phyloP scores from a whole-genome alignment of 2,797 vertebrate species.

The Clarias platycephalus region DNA sequence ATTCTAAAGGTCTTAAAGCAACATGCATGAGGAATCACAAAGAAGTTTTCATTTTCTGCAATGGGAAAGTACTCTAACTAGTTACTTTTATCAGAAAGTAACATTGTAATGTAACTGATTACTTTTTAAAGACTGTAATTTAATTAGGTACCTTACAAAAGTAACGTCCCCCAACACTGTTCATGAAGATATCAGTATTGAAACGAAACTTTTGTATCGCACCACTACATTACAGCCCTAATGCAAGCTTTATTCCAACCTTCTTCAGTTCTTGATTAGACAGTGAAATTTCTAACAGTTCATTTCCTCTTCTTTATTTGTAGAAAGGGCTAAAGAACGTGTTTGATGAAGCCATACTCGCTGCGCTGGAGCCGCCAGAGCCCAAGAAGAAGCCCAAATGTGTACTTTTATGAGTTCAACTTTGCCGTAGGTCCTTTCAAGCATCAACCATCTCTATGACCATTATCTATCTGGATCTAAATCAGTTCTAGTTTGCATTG shows the following conservation, averaged over 20 bases:
- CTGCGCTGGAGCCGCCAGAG: constrained; percentile 94
- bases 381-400: constrained; percentile 97
- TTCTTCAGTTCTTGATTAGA: not conserved
- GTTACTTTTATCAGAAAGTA: too few relatives aligned
- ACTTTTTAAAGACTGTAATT: too few relatives aligned
- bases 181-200: too few relatives aligned
- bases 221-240: too few relatives aligned
- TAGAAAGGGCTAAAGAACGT: constrained; percentile 99
- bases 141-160: too few relatives aligned
- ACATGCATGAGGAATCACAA: too few relatives aligned
- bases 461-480: constrained; percentile 4
- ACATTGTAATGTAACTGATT: too few relatives aligned
- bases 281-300: not conserved
- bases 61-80: too few relatives aligned
- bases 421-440: constrained; percentile 4
- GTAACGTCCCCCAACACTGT: too few relatives aligned
- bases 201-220: too few relatives aligned
- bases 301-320: constrained; percentile 82
- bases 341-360: constrained; percentile 98
- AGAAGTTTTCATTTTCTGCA: too few relatives aligned
- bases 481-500: constrained; percentile 8
- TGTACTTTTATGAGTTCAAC: constrained; percentile 86
- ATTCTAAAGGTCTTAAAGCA: too few relatives aligned
- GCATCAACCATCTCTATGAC: not conserved
- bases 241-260: not conserved